These are phyloP conservation scores for Polypedilum vanderplanki DNA, from an alignment of 1,140 invertebrate genomes.

Conservation along the genomic window DNA sequence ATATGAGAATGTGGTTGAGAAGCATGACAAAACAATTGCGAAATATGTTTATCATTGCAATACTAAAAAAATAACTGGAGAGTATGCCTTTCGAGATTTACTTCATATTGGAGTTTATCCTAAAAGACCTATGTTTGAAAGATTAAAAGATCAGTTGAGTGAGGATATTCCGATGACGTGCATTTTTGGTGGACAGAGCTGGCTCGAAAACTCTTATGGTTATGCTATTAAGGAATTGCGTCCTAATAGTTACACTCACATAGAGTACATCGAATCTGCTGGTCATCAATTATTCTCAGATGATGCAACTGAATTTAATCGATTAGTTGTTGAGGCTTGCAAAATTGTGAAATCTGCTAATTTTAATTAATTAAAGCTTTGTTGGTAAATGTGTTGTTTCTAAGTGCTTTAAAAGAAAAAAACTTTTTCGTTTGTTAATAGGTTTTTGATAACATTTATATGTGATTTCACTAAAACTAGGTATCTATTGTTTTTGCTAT, in stretches of 20 bases:
- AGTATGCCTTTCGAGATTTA: conserved; percentile 33
- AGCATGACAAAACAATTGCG: not conserved
- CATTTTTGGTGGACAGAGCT: conserved; percentile 33
- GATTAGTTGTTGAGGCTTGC: not conserved
- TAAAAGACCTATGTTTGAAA: conserved; percentile 31
- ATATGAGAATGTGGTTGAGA: not conserved
- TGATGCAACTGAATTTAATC: not conserved
- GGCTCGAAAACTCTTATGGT: conserved; percentile 31
- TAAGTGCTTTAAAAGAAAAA: not conserved
- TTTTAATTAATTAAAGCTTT: not conserved
- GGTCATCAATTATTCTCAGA: not conserved
- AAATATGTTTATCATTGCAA: conserved; percentile 23
- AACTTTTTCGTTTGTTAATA: not conserved
- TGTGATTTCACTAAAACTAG: not conserved
- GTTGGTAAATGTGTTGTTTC: not conserved
- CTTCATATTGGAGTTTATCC: conserved; percentile 33
- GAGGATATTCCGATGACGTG: conserved; percentile 32
- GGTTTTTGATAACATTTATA: not conserved
- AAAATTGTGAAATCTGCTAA: not conserved
- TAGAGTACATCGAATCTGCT: not conserved
- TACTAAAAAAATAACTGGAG: conserved; percentile 30
- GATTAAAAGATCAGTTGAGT: conserved; percentile 31
- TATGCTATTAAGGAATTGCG: conserved; percentile 31
- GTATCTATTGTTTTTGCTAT: not conserved
- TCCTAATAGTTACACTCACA: conserved; percentile 29